Evolutionary conservation across 2,888 invertebrate genomes (phyloP).

Genomic region (Drosophila neonasuta): DNA sequence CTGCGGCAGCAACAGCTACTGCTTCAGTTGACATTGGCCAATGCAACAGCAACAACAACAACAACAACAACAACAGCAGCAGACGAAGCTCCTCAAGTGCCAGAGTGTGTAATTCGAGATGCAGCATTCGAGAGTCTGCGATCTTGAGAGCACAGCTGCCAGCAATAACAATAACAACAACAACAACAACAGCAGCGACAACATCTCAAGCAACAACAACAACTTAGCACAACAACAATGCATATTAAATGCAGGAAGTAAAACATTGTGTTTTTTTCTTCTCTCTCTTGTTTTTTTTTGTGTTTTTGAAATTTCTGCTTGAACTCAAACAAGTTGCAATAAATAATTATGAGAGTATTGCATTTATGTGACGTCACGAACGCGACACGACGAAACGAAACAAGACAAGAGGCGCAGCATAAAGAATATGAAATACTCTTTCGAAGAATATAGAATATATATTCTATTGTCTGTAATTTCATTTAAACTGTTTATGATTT

Average conservation of each 20-base stretch:
- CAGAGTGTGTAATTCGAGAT: constrained; percentile 46
- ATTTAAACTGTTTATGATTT: no score
- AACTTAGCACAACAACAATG: constrained; percentile 23
- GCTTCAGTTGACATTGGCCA: constrained; percentile 40
- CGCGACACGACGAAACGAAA: neutral
- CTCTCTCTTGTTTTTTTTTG: neutral
- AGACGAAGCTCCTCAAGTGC: constrained; percentile 51
- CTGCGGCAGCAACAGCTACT: neutral
- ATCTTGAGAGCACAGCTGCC: constrained; percentile 47
- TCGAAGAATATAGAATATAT: neutral
- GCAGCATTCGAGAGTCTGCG: constrained; percentile 40
- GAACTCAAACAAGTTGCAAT: constrained; percentile 59
- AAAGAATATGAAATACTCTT: constrained; percentile 1
- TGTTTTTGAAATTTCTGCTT: constrained; percentile 26
- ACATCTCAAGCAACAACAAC: constrained; percentile 8
- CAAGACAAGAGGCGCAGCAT: neutral
- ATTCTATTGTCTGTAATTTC: no score
- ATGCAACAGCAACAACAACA: constrained; percentile 28
- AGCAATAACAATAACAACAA: constrained; percentile 17
- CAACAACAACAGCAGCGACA: constrained; percentile 10
- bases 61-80: neutral
- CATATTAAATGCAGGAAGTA: constrained; percentile 46
- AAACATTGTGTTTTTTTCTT: constrained; percentile 17
- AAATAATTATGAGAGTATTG: constrained; percentile 63
- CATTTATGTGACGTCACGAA: constrained; percentile 40